Evolutionary conservation across 2,113 vertebrate genomes (phyloP).

Genomic region (Galemys pyrenaicus): DNA sequence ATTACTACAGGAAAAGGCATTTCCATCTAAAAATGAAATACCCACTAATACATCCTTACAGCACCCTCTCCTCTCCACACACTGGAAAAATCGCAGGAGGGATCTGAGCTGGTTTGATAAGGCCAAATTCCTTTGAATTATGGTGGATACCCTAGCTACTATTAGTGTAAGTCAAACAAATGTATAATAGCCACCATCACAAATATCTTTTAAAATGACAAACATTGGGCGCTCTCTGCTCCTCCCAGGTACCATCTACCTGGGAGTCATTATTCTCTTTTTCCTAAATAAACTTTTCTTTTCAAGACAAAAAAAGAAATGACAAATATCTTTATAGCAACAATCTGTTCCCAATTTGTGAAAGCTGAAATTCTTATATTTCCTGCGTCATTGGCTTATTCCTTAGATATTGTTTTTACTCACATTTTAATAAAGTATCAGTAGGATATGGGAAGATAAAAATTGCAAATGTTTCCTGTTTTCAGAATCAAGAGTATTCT

Average conservation of each 20-base stretch:
- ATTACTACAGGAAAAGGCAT: constrained; percentile 5
- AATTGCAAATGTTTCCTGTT: not conserved
- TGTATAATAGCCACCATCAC: not conserved
- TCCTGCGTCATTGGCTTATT: not conserved
- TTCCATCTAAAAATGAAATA: constrained; percentile 28
- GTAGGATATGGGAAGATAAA: not conserved
- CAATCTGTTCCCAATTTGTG: not conserved
- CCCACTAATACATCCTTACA: not conserved
- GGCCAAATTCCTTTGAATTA: constrained; percentile 15
- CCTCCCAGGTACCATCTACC: too few species aligned
- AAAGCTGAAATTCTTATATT: constrained; percentile 24
- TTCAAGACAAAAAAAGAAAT: too few species aligned
- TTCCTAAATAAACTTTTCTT: too few species aligned
- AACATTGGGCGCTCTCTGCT: too few species aligned
- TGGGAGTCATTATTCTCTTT: too few species aligned
- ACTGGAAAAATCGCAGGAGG: constrained; percentile 6
- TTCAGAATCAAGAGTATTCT: not conserved
- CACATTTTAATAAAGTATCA: constrained; percentile 22
- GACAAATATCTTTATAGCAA: constrained; percentile 23
- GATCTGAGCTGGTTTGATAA: constrained; percentile 27
- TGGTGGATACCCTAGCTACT: not conserved
- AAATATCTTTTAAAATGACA: constrained; percentile 54
- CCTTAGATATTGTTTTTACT: not conserved
- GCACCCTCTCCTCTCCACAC: not conserved
- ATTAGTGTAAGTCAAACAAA: not conserved